A percentile compares a stretch with the other conserved stretches of the same genome.
phyloP scores from a whole-genome alignment of 2,113 vertebrate species.

The Tragelaphus scriptus region DNA sequence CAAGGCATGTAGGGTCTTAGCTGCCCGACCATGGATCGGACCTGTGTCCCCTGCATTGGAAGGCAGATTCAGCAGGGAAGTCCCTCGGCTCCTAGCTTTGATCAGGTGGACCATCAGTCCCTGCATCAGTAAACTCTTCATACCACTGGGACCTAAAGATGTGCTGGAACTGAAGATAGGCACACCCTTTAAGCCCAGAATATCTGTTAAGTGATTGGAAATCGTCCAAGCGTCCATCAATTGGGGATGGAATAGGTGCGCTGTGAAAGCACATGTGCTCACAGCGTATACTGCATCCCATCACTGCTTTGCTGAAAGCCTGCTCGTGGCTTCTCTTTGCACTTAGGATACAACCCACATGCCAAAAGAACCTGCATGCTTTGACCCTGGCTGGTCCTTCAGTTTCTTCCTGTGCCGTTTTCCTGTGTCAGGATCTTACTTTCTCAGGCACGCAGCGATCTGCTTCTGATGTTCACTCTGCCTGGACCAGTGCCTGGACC shows the following conservation, averaged over 20 bases:
- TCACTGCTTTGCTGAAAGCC: neutral
- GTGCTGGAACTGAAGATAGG: neutral
- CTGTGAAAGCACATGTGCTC: neutral
- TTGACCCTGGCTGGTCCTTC: neutral
- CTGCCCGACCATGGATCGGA: accelerated
- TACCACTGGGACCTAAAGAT: neutral
- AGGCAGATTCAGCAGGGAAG: neutral
- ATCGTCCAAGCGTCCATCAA: accelerated
- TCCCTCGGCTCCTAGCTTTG: neutral
- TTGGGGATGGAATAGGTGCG: neutral
- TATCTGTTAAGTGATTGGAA: neutral
- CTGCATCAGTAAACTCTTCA: neutral
- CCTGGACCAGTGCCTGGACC: neutral
- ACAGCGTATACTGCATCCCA: neutral
- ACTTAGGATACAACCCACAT: neutral
- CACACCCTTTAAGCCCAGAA: neutral
- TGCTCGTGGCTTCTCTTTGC: neutral
- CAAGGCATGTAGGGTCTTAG: neutral
- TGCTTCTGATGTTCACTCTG: neutral
- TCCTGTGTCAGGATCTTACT: neutral
- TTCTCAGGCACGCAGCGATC: neutral
- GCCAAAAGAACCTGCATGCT: neutral
- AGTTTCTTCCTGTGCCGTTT: neutral
- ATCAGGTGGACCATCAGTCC: neutral
- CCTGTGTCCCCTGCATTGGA: neutral